These are phyloP conservation scores for Myotis findleyi DNA, from an alignment of 2,797 vertebrate genomes.

Conservation along the genomic window DNA sequence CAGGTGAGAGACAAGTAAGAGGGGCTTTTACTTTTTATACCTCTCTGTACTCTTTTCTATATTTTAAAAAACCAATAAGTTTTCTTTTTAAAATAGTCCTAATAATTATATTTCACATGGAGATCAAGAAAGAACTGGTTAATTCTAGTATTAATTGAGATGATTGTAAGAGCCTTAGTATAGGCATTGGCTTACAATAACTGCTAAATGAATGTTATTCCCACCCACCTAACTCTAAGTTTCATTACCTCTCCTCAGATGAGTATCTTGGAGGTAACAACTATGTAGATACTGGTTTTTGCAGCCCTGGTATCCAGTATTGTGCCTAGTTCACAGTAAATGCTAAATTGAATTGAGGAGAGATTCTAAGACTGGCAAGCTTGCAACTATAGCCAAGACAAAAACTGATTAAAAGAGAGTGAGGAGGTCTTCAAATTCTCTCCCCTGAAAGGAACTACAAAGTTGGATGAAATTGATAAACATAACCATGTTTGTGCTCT, in stretches of 20 bases:
- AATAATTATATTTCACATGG: background rate
- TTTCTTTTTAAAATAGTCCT: background rate
- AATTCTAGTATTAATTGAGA: background rate
- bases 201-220: background rate
- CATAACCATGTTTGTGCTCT: background rate
- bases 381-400: background rate
- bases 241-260: background rate
- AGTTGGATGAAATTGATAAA: background rate
- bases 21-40: background rate
- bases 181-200: background rate
- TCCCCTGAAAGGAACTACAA: background rate
- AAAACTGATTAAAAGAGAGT: background rate
- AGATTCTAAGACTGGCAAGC: background rate
- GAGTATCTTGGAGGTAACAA: background rate
- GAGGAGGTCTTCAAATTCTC: background rate
- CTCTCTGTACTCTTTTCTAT: background rate
- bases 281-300: background rate
- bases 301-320: background rate
- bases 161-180: background rate
- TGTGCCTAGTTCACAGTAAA: background rate
- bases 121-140: background rate
- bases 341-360: background rate
- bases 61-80: background rate
- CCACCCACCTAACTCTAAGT: background rate
- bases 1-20: background rate